Conservation (phyloP, 2,797 vertebrate species). For the Tinamus major region DNA sequence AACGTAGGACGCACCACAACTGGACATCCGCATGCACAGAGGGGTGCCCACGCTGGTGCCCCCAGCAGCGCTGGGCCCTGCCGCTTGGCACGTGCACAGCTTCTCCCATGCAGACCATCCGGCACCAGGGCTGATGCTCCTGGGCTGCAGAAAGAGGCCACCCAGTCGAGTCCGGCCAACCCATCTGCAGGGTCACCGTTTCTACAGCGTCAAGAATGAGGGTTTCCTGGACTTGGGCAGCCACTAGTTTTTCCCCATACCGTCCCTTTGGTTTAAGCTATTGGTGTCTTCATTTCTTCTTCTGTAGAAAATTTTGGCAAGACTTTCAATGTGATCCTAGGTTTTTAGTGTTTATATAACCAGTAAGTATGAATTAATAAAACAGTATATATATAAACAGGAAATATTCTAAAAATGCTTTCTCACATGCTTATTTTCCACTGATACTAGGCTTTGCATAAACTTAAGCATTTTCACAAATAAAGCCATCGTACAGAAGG, state of each 20-base stretch:
- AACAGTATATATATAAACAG: background rate
- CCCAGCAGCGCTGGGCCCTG: rapidly evolving
- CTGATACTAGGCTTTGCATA: background rate
- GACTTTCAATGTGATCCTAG: background rate
- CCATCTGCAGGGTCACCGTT: background rate
- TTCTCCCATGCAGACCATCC: rapidly evolving
- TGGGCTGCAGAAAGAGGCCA: background rate
- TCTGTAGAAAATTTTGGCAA: background rate
- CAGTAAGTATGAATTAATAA: background rate
- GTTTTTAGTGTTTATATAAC: background rate
- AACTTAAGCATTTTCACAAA: background rate
- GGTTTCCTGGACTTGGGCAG: background rate
- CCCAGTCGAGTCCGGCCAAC: background rate
- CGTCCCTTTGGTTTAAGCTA: background rate
- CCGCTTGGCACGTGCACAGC: background rate
- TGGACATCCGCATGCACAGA: background rate
- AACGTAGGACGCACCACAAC: rapidly evolving
- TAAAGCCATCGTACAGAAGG: background rate
- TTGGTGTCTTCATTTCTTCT: background rate
- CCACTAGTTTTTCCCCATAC: background rate
- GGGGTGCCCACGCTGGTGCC: rapidly evolving
- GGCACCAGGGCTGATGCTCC: background rate
- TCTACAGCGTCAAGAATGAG: background rate
- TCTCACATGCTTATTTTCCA: background rate
- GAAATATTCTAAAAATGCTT: background rate